A percentile compares a stretch with the other conserved stretches of the same genome.
phyloP scores from a whole-genome alignment of 37 sponge, comb jelly and placozoan species.

The Mnemiopsis leidyi region DNA sequence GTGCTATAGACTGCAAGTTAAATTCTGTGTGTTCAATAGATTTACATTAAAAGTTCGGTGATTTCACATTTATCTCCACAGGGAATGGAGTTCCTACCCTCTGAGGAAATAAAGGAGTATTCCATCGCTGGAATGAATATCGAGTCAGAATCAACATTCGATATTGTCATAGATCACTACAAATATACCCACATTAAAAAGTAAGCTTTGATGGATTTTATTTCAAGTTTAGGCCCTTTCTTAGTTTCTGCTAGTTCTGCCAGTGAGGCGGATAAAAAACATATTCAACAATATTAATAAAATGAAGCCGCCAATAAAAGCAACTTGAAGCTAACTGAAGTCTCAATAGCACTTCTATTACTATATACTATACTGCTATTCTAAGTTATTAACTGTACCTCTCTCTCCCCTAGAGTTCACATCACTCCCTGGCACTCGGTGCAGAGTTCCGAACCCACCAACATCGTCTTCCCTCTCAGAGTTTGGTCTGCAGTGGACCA shows the following conservation, averaged over 20 bases:
- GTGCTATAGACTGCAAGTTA: too few species aligned
- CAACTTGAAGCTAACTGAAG: neutral
- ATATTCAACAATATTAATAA: too few species aligned
- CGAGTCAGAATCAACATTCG: constrained; percentile 8
- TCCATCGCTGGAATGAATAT: constrained; percentile 4
- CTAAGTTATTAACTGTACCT: too few species aligned
- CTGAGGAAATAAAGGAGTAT: constrained; percentile 37
- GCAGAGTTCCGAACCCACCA: neutral
- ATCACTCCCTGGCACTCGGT: constrained; percentile 48
- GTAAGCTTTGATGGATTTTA: too few species aligned
- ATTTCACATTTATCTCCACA: neutral
- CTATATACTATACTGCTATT: neutral
- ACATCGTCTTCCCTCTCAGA: constrained; percentile 57
- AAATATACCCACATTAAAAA: constrained; percentile 56
- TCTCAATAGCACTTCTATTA: neutral
- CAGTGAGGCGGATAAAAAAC: too few species aligned
- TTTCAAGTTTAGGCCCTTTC: too few species aligned
- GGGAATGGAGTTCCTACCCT: constrained; percentile 42
- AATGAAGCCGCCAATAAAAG: neutral
- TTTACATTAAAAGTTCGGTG: too few species aligned
- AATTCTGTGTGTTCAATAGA: too few species aligned
- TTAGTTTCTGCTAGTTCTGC: too few species aligned
- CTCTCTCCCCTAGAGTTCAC: constrained; percentile 16
- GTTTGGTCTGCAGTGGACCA: constrained; percentile 30
- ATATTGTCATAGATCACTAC: constrained; percentile 58